These are phyloP conservation scores for Thamnophis elegans DNA, from an alignment of 2,797 vertebrate genomes.

Conservation along the genomic window DNA sequence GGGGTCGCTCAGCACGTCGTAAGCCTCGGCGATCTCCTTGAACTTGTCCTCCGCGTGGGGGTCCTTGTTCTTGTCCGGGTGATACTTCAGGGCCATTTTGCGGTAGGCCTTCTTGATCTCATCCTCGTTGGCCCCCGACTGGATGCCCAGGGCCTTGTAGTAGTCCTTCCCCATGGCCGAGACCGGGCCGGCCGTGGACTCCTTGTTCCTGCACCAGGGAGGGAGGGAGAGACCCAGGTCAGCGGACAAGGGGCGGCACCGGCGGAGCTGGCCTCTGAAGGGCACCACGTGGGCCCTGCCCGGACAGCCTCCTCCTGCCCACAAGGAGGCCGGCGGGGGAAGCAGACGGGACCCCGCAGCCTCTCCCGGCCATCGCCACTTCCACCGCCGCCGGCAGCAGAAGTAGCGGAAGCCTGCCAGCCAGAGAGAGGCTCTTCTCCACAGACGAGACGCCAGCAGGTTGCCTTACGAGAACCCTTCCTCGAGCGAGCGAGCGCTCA, in stretches of 20 bases:
- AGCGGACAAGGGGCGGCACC: fast-evolving
- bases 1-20: conserved; percentile 96
- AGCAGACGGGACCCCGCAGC: neutral
- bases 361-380: neutral
- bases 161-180: conserved; percentile 96
- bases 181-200: conserved; percentile 67
- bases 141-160: conserved; percentile 94
- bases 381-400: fast-evolving
- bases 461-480: conserved; percentile 64
- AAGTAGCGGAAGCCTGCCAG: neutral
- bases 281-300: conserved; percentile 33
- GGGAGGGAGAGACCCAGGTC: conserved; percentile 30
- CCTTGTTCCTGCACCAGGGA: conserved; percentile 77
- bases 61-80: conserved; percentile 98
- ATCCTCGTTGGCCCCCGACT: conserved; percentile 90
- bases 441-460: neutral
- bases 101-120: conserved; percentile 98
- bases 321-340: neutral
- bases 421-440: neutral
- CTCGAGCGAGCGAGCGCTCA: conserved; percentile 52
- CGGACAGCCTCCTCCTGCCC: neutral
- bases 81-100: conserved; percentile 96
- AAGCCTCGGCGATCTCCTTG: conserved; percentile 97
- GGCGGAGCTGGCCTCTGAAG: neutral
- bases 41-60: conserved; percentile 94